Evolutionary conservation across 2,888 invertebrate species (phyloP), one percentile per base, ranked within the genome.

Genomic region (Coelopa pilipes): DNA sequence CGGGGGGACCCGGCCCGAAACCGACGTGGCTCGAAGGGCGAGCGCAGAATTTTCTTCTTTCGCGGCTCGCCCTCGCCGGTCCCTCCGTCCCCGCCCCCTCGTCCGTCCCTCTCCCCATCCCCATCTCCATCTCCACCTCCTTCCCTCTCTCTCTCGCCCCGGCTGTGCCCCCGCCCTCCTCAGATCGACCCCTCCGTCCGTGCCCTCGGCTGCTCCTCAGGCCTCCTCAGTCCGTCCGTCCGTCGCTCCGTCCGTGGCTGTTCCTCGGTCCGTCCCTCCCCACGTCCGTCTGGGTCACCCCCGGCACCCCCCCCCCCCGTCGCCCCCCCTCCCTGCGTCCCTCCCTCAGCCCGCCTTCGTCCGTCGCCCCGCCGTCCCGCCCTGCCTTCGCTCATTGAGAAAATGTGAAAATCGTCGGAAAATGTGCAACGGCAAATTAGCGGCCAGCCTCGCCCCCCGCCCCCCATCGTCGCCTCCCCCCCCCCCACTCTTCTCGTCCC

Each of bases 371-470:
- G n/a, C n/a, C n/a, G n/a, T n/a, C n/a, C n/a, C n/a, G n/a, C n/a
- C n/a, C n/a, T n/a, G n/a, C n/a, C n/a, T n/a, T 47, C 47, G 49
- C 57, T 57, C 57, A 69, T 59, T 69, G 69, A 57, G 57, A 69
- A 69, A 69, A 59, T 59, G n/a, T 47, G 46, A 59, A 57, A 66
- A 66, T 66, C 50, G 50, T 66, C n/a, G 66, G 66, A 66, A 66
- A 66, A 66, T 57, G 59, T 46, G 59, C 60, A 70, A 49, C 70
- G 62, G 59, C 47, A 70, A 49, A 60, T 62, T 63, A 62, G 70
- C 53, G 13, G 71, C 34, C 45, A 53, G 46, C 53, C 57, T 7
- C 57, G 17, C 34, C 34, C 34, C 10, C 21, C 9, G 7, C 7
- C 47, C 47, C 47, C 13, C 62, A 62, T 9, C 63, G 9, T 19